Evolutionary conservation across 2,113 vertebrate species (phyloP).

Genomic region (Cololabis saira): DNA sequence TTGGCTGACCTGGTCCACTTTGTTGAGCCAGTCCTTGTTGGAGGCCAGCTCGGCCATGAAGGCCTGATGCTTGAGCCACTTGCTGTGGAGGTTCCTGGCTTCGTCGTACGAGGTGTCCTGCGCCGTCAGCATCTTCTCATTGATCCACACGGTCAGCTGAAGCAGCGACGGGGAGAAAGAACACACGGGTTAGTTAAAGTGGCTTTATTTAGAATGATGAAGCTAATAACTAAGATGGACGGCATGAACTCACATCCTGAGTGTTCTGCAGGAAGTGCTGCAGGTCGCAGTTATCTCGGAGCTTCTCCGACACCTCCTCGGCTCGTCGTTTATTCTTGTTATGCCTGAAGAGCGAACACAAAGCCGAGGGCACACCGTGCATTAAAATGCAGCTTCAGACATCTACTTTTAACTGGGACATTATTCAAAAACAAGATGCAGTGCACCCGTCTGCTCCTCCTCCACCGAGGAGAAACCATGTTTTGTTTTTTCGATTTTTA

Average conservation of each 20-base stretch:
- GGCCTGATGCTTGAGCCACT: constrained; percentile 95
- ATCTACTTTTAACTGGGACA: constrained; percentile 9
- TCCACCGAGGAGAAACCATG: constrained; percentile 29
- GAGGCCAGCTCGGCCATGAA: constrained; percentile 94
- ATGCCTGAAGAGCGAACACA: constrained; percentile 76
- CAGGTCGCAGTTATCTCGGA: constrained; percentile 90
- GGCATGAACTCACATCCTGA: constrained; percentile 86
- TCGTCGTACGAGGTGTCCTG: constrained; percentile 93
- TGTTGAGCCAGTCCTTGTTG: constrained; percentile 91
- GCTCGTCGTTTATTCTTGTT: constrained; percentile 80
- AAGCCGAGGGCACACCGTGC: constrained; percentile 8
- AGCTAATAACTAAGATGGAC: constrained; percentile 14
- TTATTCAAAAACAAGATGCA: constrained; percentile 19
- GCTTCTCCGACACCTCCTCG: constrained; percentile 81
- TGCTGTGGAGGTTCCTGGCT: constrained; percentile 90
- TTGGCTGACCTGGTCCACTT: constrained; percentile 83
- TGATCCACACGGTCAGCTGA: constrained; percentile 94
- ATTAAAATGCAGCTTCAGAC: constrained; percentile 10
- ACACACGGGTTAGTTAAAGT: background rate
- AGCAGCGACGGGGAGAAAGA: background rate
- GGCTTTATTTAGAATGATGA: constrained; percentile 10
- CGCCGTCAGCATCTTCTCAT: constrained; percentile 95
- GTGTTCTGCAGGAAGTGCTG: constrained; percentile 94
- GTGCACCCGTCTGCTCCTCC: constrained; percentile 11
- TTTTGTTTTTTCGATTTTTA: constrained; percentile 5